Percentiles rank a stretch among this genome's conserved stretches.
These are phyloP conservation scores for Galerucella calmariensis DNA, from an alignment of 2,888 invertebrate genomes.

Conservation along the genomic window DNA sequence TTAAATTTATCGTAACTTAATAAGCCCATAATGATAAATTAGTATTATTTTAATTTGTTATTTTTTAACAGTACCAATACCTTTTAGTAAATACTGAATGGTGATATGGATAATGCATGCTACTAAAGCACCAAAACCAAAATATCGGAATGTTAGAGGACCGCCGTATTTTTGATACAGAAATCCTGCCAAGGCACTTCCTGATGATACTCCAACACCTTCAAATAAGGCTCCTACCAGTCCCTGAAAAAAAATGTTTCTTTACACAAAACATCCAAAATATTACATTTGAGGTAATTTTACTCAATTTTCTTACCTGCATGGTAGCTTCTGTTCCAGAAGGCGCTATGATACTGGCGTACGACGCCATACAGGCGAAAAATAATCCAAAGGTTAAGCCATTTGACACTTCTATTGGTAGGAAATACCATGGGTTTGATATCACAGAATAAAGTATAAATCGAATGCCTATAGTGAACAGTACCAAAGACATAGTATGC, in stretches of 20 bases:
- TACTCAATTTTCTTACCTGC: slow-evolving; percentile 68
- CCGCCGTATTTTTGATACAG: slow-evolving; percentile 17
- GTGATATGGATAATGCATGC: not conserved
- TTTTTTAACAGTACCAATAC: not conserved
- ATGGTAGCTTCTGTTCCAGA: slow-evolving; percentile 88
- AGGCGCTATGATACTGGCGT: slow-evolving; percentile 85
- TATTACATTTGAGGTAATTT: not conserved
- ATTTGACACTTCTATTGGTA: slow-evolving; percentile 87
- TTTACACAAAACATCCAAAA: not conserved
- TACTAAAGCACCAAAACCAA: slow-evolving; percentile 13
- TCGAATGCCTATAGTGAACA: slow-evolving; percentile 82
- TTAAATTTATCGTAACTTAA: too few relatives aligned
- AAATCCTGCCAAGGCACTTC: slow-evolving; percentile 24
- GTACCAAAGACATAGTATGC: slow-evolving; percentile 84
- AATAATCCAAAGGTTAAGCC: slow-evolving; percentile 90
- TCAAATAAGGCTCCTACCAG: slow-evolving; percentile 24
- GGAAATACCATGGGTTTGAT: slow-evolving; percentile 83
- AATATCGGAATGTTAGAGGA: slow-evolving; percentile 21
- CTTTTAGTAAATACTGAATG: slow-evolving; percentile 9
- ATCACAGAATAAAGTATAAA: slow-evolving; percentile 85
- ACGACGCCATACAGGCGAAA: slow-evolving; percentile 89
- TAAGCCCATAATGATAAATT: not conserved
- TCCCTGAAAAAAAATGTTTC: slow-evolving; percentile 1
- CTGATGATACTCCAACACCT: slow-evolving; percentile 15
- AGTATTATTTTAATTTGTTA: not conserved